Percentiles rank a stretch among this genome's conserved stretches.
Conservation (phyloP, 2,888 invertebrate species). For the Tyria jacobaeae region DNA sequence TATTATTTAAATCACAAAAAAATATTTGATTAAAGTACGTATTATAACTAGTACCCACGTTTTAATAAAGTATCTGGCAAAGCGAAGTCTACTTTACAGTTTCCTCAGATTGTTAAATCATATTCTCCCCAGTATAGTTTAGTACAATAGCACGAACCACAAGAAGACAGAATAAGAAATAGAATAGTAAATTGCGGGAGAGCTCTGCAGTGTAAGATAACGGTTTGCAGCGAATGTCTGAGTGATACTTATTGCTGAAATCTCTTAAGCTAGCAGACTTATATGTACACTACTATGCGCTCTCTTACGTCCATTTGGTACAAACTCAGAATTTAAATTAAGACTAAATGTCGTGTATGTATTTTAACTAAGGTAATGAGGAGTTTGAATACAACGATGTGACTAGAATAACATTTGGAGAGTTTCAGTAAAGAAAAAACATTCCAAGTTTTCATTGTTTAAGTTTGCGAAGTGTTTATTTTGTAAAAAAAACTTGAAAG, state of each 20-base stretch:
- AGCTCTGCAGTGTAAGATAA: constrained; percentile 42
- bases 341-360: constrained; percentile 39
- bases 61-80: no score
- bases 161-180: constrained; percentile 26
- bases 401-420: not conserved
- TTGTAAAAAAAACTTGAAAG: not conserved
- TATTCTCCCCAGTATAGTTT: no score
- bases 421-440: not conserved
- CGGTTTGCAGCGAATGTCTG: constrained; percentile 14
- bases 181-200: constrained; percentile 29
- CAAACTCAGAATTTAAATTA: no score
- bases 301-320: constrained; percentile 26
- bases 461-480: not conserved
- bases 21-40: no score
- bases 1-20: no score
- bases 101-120: no score
- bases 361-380: constrained; percentile 18
- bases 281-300: constrained; percentile 25
- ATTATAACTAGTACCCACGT: no score
- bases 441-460: not conserved
- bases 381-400: not conserved
- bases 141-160: no score
- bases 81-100: no score
- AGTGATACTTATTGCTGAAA: constrained; percentile 48
- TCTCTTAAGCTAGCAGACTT: constrained; percentile 43